phyloP scores from a whole-genome alignment of 2,888 invertebrate species.

The Aricia artaxerxes region DNA sequence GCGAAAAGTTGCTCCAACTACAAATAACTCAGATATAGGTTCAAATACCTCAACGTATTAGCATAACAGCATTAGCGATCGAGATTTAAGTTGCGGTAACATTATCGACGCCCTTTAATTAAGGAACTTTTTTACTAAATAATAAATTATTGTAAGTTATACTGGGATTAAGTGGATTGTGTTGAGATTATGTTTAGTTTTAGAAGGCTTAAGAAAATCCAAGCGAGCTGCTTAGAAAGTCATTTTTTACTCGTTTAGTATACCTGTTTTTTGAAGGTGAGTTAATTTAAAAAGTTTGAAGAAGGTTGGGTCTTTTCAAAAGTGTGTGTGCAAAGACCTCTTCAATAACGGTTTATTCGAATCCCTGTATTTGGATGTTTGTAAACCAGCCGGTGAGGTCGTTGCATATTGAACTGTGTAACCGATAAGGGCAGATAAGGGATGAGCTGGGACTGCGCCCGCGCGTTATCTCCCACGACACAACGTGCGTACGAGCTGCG shows the following conservation, averaged over 20 bases:
- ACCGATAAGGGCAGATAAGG: slow-evolving; percentile 27
- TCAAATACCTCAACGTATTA: slow-evolving; percentile 3
- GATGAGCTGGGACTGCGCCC: slow-evolving; percentile 24
- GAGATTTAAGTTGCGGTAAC: not conserved
- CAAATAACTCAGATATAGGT: slow-evolving; percentile 22
- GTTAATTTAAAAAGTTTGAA: too few relatives aligned
- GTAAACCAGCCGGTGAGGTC: slow-evolving; percentile 13
- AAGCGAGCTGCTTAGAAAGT: too few relatives aligned
- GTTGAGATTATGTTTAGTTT: not conserved
- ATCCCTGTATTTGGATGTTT: not conserved
- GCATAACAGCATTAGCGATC: slow-evolving; percentile 14
- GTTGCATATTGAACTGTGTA: slow-evolving; percentile 8
- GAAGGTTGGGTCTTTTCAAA: too few relatives aligned
- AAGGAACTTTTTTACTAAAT: not conserved
- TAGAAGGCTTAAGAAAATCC: too few relatives aligned
- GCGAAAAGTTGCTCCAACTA: not conserved
- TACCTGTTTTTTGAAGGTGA: not conserved
- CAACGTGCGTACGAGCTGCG: not conserved
- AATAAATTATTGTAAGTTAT: not conserved
- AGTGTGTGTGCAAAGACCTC: not conserved
- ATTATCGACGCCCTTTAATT: slow-evolving; percentile 8
- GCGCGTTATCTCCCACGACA: slow-evolving; percentile 24
- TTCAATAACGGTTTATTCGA: not conserved
- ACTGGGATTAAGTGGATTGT: not conserved
- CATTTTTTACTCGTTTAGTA: too few relatives aligned